Evolutionary conservation across 2,113 vertebrate species (phyloP), one percentile per base, ranked within the genome.

Genomic region (Leucopternis melanops): DNA sequence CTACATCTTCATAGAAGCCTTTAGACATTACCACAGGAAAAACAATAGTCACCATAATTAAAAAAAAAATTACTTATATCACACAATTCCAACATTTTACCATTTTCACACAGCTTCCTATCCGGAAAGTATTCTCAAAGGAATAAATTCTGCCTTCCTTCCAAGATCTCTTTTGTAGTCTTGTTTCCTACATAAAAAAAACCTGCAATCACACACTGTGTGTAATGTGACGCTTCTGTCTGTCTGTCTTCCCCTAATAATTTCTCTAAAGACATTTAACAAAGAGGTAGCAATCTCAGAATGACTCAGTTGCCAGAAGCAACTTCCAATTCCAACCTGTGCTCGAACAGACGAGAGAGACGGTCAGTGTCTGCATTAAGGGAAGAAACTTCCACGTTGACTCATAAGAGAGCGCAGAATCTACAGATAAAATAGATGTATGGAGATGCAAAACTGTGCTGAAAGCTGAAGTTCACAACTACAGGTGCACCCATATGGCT

Each of bases 291-390:
- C 31, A 58, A 74, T 42, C 38, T 86, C 50, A 78, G 36, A 95
- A 81, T 15, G 70, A 47, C 8, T 66, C 32, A 42, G 38, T 42
- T 78, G 42, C 22, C 57, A 73, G 40, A 71, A 92, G 32, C 16
- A 70, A 27, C 20, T 93, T 81, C 54, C 1, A 0, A 66, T 83
- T 88, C n/a, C 32, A 78, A 2, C 18, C 57, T 32, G 19, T 5
- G 31, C 66, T 89, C 34, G 20, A 49, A 78, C 12, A 79, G 31
- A 29, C 40, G 17, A 63, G 17, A 70, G 38, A 65, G 54, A 52
- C 2, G 2, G 32, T 54, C 45, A 65, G 36, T 0, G 0, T 45
- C 47, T 5, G 1, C 14, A 22, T 57, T 52, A 86, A 69, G 27
- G 32, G 44, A 52, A 69, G 89, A 73, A 66, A 10, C 21, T 80